Evolutionary conservation across 2,113 vertebrate species (phyloP).

Genomic region (Salminus brasiliensis): DNA sequence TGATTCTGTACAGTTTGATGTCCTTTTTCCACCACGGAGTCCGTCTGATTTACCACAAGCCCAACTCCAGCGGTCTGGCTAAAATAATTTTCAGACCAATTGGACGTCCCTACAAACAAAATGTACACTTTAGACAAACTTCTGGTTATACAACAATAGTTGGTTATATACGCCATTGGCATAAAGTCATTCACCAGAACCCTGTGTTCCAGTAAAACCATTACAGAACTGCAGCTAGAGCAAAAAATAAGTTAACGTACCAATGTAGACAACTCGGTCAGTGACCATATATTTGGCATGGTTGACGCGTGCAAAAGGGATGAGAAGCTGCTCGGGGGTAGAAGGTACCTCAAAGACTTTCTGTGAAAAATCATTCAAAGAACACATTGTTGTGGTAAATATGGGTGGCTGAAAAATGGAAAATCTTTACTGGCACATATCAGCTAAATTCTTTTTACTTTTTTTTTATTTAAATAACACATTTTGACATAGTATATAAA

Average conservation of each 20-base stretch:
- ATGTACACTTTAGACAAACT: background rate
- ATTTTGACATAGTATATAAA: too few species aligned
- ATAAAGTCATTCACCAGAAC: background rate
- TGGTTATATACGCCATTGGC: too few species aligned
- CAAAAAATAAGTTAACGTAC: constrained; percentile 59
- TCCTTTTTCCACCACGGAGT: constrained; percentile 40
- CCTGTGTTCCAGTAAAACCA: background rate
- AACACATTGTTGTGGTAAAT: background rate
- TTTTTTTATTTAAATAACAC: too few species aligned
- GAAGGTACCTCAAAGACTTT: constrained; percentile 79
- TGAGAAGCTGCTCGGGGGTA: constrained; percentile 66
- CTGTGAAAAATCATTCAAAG: constrained; percentile 60
- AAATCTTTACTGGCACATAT: too few species aligned
- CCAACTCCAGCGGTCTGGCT: constrained; percentile 76
- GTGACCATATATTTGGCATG: constrained; percentile 88
- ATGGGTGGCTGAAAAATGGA: too few species aligned
- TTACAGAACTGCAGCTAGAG: background rate
- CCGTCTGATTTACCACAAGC: constrained; percentile 80
- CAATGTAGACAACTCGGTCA: constrained; percentile 80
- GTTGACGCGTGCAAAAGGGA: constrained; percentile 80
- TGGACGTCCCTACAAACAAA: constrained; percentile 78
- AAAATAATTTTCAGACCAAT: constrained; percentile 85
- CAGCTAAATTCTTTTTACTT: too few species aligned
- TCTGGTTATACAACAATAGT: background rate
- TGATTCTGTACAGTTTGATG: constrained; percentile 72